Conservation (phyloP, 2,888 invertebrate species). For the Phortica okadai region DNA sequence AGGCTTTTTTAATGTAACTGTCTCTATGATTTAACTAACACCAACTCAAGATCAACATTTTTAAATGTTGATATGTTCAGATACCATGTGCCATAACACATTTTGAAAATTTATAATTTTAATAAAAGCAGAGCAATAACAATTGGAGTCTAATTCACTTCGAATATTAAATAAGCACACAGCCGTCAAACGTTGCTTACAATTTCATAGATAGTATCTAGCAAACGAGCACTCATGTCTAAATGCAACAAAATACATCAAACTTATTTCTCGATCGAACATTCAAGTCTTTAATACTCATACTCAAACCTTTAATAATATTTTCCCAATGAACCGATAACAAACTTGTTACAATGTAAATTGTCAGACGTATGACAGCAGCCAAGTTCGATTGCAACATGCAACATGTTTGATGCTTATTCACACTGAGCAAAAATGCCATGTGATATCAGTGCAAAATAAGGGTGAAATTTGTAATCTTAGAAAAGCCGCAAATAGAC, state of each 20-base stretch:
- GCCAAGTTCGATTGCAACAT: neutral
- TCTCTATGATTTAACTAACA: too few relatives aligned
- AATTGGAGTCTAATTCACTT: too few relatives aligned
- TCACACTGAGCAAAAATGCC: slow-evolving; percentile 17
- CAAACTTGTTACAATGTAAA: neutral
- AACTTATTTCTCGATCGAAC: neutral
- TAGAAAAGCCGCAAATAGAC: neutral
- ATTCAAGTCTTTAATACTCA: neutral
- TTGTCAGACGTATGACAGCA: neutral
- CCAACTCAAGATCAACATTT: too few relatives aligned
- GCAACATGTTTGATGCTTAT: slow-evolving; percentile 2
- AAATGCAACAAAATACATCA: neutral
- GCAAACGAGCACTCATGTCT: neutral
- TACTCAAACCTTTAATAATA: neutral
- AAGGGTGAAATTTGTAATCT: neutral
- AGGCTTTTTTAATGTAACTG: neutral
- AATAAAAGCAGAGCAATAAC: too few relatives aligned
- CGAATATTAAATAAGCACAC: too few relatives aligned
- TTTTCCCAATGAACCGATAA: neutral
- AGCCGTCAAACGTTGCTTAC: too few relatives aligned
- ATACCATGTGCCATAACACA: too few relatives aligned
- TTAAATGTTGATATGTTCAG: too few relatives aligned
- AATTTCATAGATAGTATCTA: too few relatives aligned
- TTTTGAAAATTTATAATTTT: too few relatives aligned
- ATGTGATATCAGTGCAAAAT: neutral